phyloP scores from a whole-genome alignment of 2,797 vertebrate genomes.

The Parambassis ranga region DNA sequence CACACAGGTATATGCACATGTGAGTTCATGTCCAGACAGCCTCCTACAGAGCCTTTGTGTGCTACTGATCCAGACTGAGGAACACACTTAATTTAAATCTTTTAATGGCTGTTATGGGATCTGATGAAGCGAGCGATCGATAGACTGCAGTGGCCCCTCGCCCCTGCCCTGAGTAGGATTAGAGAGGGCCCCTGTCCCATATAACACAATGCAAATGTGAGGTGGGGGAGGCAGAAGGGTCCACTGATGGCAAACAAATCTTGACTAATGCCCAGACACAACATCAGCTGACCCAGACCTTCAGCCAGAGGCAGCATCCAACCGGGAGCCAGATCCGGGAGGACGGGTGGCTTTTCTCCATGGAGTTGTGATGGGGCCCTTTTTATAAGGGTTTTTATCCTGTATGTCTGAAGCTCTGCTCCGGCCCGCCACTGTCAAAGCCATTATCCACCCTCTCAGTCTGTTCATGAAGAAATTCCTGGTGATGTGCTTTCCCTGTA shows the following conservation, averaged over 20 bases:
- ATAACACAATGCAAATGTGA: slow-evolving; percentile 34
- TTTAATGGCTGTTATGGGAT: slow-evolving; percentile 35
- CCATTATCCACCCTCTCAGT: slow-evolving; percentile 65
- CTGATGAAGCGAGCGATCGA: slow-evolving; percentile 35
- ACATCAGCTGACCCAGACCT: slow-evolving; percentile 23
- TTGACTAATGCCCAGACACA: slow-evolving; percentile 52
- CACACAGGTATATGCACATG: slow-evolving; percentile 3
- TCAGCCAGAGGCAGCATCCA: background rate
- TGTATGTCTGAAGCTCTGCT: slow-evolving; percentile 42
- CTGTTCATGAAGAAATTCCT: slow-evolving; percentile 67
- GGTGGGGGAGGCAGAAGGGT: slow-evolving; percentile 4
- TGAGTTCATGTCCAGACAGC: slow-evolving; percentile 36
- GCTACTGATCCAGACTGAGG: slow-evolving; percentile 32
- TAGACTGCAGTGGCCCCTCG: slow-evolving; percentile 38
- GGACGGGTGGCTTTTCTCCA: too few species aligned
- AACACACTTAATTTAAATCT: slow-evolving; percentile 42
- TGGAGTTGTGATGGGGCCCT: background rate
- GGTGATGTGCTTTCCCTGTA: slow-evolving; percentile 42
- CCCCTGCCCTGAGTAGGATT: slow-evolving; percentile 45
- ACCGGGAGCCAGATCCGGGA: too few species aligned
- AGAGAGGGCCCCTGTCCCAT: slow-evolving; percentile 28
- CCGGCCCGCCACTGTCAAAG: slow-evolving; percentile 56
- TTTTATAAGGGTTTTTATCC: slow-evolving; percentile 34
- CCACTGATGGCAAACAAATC: background rate
- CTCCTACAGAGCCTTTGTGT: slow-evolving; percentile 50